Percentiles rank a stretch among this genome's conserved stretches.
These are phyloP conservation scores for Actenoides hombroni DNA, from an alignment of 2,113 vertebrate species.

Conservation along the genomic window DNA sequence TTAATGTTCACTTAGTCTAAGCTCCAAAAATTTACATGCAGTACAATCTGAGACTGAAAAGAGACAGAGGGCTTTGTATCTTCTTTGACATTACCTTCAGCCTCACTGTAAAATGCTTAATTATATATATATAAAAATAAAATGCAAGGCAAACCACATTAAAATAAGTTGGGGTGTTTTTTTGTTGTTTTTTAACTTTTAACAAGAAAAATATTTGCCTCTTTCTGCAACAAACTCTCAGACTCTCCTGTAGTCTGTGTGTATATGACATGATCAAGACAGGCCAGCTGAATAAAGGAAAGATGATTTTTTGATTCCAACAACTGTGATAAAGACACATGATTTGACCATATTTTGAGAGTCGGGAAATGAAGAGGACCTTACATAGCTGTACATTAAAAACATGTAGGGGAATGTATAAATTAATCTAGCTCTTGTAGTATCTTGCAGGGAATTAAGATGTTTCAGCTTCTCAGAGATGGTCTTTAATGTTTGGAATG, in stretches of 20 bases:
- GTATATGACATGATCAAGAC: neutral
- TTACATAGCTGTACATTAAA: neutral
- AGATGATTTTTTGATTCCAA: neutral
- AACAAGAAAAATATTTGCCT: neutral
- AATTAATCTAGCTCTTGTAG: neutral
- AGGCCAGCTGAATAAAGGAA: neutral
- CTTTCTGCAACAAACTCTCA: neutral
- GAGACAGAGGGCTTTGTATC: neutral
- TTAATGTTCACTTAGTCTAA: neutral
- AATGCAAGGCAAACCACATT: neutral
- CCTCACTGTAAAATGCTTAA: neutral
- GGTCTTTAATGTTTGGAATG: neutral
- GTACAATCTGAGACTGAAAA: neutral
- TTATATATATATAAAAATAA: neutral
- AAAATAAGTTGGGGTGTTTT: neutral
- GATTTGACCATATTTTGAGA: neutral
- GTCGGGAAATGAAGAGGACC: neutral
- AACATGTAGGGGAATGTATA: neutral
- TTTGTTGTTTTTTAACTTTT: neutral
- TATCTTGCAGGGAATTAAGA: neutral
- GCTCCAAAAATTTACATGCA: neutral
- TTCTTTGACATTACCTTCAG: neutral
- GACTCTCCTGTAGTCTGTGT: neutral
- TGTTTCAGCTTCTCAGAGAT: neutral
- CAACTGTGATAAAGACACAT: neutral